These are phyloP conservation scores for Psittacus erithacus DNA, from an alignment of 2,113 vertebrate genomes.

Conservation along the genomic window DNA sequence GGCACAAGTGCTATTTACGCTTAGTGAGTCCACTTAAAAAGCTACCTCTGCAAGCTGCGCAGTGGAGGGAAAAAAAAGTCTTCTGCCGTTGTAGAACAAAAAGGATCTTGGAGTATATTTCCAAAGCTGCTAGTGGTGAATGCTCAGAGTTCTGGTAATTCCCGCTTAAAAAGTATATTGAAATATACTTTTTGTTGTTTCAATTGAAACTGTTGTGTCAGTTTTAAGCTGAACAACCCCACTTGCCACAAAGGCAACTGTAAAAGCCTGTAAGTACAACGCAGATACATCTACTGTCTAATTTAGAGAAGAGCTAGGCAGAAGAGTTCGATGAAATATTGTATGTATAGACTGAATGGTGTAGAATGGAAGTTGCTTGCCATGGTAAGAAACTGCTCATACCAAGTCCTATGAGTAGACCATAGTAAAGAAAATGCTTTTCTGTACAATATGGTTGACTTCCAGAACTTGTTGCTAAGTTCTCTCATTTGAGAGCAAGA, in stretches of 20 bases:
- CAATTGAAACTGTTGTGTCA: neutral
- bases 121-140: neutral
- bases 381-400: neutral
- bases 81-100: neutral
- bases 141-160: neutral
- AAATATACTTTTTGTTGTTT: neutral
- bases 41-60: neutral
- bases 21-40: neutral
- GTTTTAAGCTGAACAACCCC: neutral
- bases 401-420: neutral
- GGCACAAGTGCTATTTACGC: neutral
- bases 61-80: neutral
- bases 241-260: accelerated
- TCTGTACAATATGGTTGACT: neutral
- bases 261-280: neutral
- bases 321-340: neutral
- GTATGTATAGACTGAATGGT: neutral
- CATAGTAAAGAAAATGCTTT: neutral
- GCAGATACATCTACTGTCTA: neutral
- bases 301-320: neutral
- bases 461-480: neutral
- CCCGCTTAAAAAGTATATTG: neutral
- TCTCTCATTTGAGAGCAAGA: neutral
- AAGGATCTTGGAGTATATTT: neutral
- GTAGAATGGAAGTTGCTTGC: neutral